A percentile compares a stretch with the other conserved stretches of the same genome.
Conservation (phyloP, 2,888 invertebrate genomes). For the Emmelina monodactyla region DNA sequence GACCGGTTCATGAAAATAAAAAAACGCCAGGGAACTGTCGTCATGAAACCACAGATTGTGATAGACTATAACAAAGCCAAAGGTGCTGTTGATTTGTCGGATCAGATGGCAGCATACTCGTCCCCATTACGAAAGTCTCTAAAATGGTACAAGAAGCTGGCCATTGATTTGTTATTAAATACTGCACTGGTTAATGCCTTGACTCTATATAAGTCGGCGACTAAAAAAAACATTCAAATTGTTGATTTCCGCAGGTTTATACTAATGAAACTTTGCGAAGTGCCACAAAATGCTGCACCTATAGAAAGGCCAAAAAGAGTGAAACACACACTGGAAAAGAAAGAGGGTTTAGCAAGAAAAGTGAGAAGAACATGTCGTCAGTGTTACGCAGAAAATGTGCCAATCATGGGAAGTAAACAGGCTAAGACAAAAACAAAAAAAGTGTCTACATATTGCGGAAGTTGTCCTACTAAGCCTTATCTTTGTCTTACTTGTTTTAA, state of each 20-base stretch:
- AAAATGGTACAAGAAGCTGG: conserved; percentile 30
- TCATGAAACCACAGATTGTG: conserved; percentile 17
- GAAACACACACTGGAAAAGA: conserved; percentile 5
- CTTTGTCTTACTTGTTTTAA: conserved; percentile 3
- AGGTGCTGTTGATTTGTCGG: conserved; percentile 24
- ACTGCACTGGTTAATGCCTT: conserved; percentile 20
- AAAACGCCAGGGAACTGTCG: neutral
- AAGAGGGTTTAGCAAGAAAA: conserved; percentile 11
- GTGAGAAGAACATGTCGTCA: conserved; percentile 12
- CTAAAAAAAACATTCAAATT: conserved; percentile 11
- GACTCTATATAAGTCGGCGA: conserved; percentile 17
- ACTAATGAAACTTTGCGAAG: conserved; percentile 3
- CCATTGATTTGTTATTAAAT: conserved; percentile 19
- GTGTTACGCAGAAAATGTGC: conserved; percentile 12
- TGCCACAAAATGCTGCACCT: neutral
- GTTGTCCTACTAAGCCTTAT: conserved; percentile 1
- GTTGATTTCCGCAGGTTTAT: conserved; percentile 11
- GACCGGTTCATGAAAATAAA: conserved; percentile 1
- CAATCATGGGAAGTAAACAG: conserved; percentile 13
- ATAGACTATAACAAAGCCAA: conserved; percentile 26
- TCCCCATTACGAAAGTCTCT: conserved; percentile 25
- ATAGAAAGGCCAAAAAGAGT: conserved; percentile 3
- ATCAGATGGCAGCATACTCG: conserved; percentile 25
- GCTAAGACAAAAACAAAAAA: conserved; percentile 11
- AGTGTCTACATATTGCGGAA: conserved; percentile 5